Conservation (phyloP, 2,113 vertebrate species). For the Microtus pennsylvanicus region DNA sequence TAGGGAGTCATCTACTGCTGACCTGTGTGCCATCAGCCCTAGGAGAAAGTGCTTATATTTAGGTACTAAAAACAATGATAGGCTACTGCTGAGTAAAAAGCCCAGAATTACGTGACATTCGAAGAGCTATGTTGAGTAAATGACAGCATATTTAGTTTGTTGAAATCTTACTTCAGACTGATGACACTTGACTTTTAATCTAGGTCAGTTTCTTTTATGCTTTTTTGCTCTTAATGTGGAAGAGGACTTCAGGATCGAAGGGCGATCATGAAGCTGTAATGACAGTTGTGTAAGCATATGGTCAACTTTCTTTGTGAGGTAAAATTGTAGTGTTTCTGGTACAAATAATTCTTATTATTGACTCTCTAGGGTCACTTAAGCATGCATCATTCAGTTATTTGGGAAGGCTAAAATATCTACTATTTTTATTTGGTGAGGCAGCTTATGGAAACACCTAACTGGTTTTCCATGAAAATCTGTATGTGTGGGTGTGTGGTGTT, state of each 20-base stretch:
- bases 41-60: conserved; percentile 16
- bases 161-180: neutral
- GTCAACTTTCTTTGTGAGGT: conserved; percentile 12
- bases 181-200: conserved; percentile 23
- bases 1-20: neutral
- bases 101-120: neutral
- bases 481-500: neutral
- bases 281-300: neutral
- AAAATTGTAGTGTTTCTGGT: conserved; percentile 35
- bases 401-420: neutral
- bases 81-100: neutral
- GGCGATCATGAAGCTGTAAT: neutral
- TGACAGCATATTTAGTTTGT: conserved; percentile 49
- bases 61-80: neutral
- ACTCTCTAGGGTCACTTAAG: neutral
- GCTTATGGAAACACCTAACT: conserved; percentile 27
- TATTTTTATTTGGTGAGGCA: conserved; percentile 21
- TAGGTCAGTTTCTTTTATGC: neutral
- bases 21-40: neutral
- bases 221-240: neutral
- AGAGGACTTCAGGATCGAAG: neutral
- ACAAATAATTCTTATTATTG: conserved; percentile 38
- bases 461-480: neutral
- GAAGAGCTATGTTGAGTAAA: neutral
- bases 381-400: neutral